Evolutionary conservation across 2,888 invertebrate genomes (phyloP), one percentile per base, ranked within the genome.

Genomic region (Amphipoea lucens): DNA sequence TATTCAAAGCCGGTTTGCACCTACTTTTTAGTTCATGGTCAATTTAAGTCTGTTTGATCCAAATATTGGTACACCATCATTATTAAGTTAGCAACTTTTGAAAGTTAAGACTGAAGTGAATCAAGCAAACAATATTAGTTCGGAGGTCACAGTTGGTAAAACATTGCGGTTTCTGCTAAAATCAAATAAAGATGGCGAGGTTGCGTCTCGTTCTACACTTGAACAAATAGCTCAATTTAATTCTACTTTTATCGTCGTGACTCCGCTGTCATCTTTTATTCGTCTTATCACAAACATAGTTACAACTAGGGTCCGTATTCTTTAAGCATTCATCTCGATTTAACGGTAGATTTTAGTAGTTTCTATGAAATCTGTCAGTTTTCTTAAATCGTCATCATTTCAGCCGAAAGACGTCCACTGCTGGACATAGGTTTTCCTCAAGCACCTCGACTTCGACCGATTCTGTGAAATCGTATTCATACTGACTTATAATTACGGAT

Each of bases 151-250:
- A 86, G 72, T 66, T 83, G 84, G 40, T 75, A 62, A 63, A 69
- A 86, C 74, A 83, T 69, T 75, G 79, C 42, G 20, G 42, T 83
- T 69, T 62, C 29, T 63, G 57, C 66, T 74, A 14, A 74, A 73
- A 79, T 79, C 74, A 83, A 86, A 73, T 75, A 84, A 78, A 67
- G 66, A 75, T 45, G 62, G 75, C 42, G 62, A 51, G 23, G 66
- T 51, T 70, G 72, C 1, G 36, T 51, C 73, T 63, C 48, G 40
- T 51, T 48, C 60, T 70, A 74, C 83, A 83, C 60, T 74, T 83
- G 83, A 73, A 78, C 86, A 86, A 83, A 86, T 83, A 83, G 42
- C 57, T 78, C 23, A 75, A 78, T 78, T 79, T 79, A 40, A 86
- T 72, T 78, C 68, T 14, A 54, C 48, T 71, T 67, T 48, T 71